Evolutionary conservation across 2,797 vertebrate species (phyloP), one percentile per base, ranked within the genome.

Genomic region (Tapera naevia): DNA sequence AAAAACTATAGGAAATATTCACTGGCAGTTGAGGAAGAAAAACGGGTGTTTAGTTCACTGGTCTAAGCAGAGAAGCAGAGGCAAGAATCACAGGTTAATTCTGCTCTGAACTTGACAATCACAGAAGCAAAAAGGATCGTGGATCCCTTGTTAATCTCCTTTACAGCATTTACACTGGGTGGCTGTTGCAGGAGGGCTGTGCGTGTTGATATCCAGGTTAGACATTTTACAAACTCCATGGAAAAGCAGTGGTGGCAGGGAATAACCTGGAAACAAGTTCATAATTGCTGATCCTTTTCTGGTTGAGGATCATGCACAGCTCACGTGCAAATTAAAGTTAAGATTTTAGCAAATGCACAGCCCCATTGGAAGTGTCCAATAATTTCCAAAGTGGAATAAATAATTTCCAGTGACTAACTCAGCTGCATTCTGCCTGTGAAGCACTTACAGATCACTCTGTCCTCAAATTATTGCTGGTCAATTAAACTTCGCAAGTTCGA

Each of bases 401-500:
- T 91, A 88, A 93, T 93, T 95, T 83, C 87, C 80, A 73, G 56
- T 74, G 51, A 91, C 78, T 86, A 93, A 89, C 45, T 84, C 9
- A 0, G 45, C 51, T 80, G 60, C 57, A 35, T 81, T 90, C 82
- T 89, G 79, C 46, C 82, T 81, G 25, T 58, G 89, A 87, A 94
- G 64, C 81, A 79, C 87, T 76, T 50, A 86, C 57, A 70, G 79
- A 92, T 94, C 91, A 71, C 70, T 69, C 61, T 80, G 57, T 93
- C 89, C 71, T 93, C 92, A 93, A 88, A 94, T 96, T 91, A 89
- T 88, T 96, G 69, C 73, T 82, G 87, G 82, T 86, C 93, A 96
- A 93, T 96, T 97, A 95, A 95, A 95, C 94, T 95, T 91, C 92
- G 91, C 82, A 84, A 94, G 87, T 95, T 92, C 6, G 4, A 94